Conservation (phyloP, 2,888 invertebrate species). For the Rhingia campestris region DNA sequence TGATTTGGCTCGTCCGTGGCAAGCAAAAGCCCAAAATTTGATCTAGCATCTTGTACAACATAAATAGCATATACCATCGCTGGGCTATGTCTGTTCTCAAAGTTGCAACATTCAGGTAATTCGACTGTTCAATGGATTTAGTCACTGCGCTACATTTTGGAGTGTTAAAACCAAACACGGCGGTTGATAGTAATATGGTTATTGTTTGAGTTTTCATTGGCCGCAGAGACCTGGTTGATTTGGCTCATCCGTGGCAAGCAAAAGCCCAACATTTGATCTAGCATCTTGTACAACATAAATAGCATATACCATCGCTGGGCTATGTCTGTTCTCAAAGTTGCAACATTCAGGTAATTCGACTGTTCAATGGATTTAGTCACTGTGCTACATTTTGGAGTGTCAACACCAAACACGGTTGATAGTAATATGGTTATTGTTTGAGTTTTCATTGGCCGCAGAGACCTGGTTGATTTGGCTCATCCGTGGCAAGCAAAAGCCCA, state of each 20-base stretch:
- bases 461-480: slow-evolving; percentile 22
- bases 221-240: slow-evolving; percentile 39
- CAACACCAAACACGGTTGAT: too few species aligned
- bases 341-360: background rate
- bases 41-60: slow-evolving; percentile 58
- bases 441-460: slow-evolving; percentile 60
- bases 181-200: background rate
- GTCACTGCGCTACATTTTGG: too few species aligned
- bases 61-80: slow-evolving; percentile 39
- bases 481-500: slow-evolving; percentile 57
- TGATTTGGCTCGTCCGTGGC: slow-evolving; percentile 37
- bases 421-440: slow-evolving; percentile 9
- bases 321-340: slow-evolving; percentile 43
- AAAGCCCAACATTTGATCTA: slow-evolving; percentile 40
- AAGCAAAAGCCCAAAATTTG: slow-evolving; percentile 54
- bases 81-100: slow-evolving; percentile 42
- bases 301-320: slow-evolving; percentile 37
- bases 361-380: too few species aligned
- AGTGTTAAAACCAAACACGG: too few species aligned
- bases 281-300: slow-evolving; percentile 54
- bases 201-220: slow-evolving; percentile 56
- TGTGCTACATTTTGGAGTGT: too few species aligned
- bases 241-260: slow-evolving; percentile 54
- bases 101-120: background rate
- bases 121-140: too few species aligned